Conservation (phyloP, 2,113 vertebrate species). For the Neotoma lepida region DNA sequence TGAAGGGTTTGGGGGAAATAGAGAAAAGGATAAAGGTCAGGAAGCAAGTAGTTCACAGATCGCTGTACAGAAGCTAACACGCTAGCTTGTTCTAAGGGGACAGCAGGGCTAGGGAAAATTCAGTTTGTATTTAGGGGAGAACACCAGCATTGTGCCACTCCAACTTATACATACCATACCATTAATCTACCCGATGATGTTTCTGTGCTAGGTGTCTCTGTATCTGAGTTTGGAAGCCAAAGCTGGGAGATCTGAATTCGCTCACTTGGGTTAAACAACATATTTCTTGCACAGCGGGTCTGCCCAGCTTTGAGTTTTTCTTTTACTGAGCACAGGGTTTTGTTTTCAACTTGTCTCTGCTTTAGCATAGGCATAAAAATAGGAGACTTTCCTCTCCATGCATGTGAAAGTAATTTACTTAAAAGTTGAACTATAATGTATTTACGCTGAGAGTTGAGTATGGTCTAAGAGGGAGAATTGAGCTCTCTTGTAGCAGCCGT, state of each 20-base stretch:
- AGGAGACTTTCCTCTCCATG: not conserved
- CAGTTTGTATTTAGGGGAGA: not conserved
- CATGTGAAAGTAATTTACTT: slow-evolving; percentile 35
- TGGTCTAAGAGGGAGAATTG: not conserved
- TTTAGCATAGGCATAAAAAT: not conserved
- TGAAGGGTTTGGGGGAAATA: not conserved
- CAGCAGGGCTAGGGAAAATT: not conserved
- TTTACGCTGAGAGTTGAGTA: not conserved
- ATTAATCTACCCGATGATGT: not conserved
- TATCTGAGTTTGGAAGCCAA: not conserved
- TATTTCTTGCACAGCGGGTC: not conserved
- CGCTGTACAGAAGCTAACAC: not conserved
- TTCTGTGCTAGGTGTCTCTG: not conserved
- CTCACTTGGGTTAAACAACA: not conserved
- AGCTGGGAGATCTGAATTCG: not conserved
- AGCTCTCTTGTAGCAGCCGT: not conserved
- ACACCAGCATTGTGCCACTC: not conserved
- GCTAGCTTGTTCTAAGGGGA: not conserved
- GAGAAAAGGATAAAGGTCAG: not conserved
- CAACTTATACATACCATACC: not conserved
- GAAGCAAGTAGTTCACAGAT: not conserved
- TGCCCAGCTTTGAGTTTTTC: not conserved
- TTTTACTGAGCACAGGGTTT: not conserved
- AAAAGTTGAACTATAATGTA: not conserved
- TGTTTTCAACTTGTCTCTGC: not conserved